Conservation (phyloP, 1,140 invertebrate genomes). For the Lanistes nyassanus region DNA sequence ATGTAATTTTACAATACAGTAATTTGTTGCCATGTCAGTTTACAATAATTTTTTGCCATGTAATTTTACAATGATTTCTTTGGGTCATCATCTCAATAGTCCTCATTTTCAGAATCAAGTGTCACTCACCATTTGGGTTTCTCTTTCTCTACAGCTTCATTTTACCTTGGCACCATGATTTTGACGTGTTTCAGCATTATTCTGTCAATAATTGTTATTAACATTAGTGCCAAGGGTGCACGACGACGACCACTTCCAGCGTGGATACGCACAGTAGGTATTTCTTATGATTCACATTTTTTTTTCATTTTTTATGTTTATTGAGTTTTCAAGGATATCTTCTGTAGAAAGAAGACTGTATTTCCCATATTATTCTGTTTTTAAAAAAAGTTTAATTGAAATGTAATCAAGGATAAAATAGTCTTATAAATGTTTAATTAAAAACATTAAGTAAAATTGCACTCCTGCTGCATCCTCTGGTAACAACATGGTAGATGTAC, state of each 20-base stretch:
- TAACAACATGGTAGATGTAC: too few relatives aligned
- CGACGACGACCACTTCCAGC: slow-evolving; percentile 29
- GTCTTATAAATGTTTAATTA: too few relatives aligned
- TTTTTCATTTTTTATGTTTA: too few relatives aligned
- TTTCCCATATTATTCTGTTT: neutral
- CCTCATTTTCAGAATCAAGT: neutral
- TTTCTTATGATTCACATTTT: too few relatives aligned
- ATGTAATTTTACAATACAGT: too few relatives aligned
- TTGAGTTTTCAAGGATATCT: neutral
- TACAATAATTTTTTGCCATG: too few relatives aligned
- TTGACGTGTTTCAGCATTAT: slow-evolving; percentile 33
- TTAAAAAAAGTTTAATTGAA: too few relatives aligned
- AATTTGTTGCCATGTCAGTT: too few relatives aligned
- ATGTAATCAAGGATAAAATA: too few relatives aligned
- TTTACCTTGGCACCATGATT: slow-evolving; percentile 39
- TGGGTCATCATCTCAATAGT: neutral
- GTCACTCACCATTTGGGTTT: neutral
- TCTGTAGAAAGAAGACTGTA: neutral
- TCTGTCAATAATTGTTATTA: slow-evolving; percentile 27
- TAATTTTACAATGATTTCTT: too few relatives aligned
- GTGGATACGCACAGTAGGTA: slow-evolving; percentile 36
- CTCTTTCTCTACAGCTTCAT: slow-evolving; percentile 28
- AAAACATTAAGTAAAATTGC: too few relatives aligned
- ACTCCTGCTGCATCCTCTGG: too few relatives aligned
- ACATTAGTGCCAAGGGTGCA: slow-evolving; percentile 25